A percentile compares a stretch with the other conserved stretches of the same genome.
Evolutionary conservation across 2,797 vertebrate genomes (phyloP).

Genomic region (Epinephelus malabaricus): DNA sequence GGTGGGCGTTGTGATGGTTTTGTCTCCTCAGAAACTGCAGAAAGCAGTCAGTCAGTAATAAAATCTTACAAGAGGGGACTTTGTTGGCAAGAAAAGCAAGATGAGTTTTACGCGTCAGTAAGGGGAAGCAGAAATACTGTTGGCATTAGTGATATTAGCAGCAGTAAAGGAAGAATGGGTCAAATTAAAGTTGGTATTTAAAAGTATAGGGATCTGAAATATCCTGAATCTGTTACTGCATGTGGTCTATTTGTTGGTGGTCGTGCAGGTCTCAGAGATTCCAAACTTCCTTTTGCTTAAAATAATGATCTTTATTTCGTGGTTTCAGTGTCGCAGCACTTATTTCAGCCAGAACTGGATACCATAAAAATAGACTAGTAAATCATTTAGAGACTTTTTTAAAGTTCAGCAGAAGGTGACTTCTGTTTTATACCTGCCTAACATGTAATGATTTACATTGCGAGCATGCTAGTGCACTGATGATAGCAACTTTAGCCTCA

Average conservation of each 20-base stretch:
- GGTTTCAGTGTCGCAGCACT: not conserved
- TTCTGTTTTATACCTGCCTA: too few relatives aligned
- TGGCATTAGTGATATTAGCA: not conserved
- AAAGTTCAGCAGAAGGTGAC: too few relatives aligned
- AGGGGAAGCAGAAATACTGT: not conserved
- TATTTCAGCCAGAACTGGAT: not conserved
- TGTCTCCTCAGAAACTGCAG: not conserved
- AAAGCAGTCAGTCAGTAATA: conserved; percentile 4
- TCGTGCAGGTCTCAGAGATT: not conserved
- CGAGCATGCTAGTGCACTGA: too few relatives aligned
- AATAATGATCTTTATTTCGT: not conserved
- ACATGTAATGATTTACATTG: too few relatives aligned
- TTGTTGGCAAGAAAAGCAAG: not conserved
- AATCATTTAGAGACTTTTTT: too few relatives aligned
- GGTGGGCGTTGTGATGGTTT: not conserved
- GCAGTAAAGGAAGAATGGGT: not conserved
- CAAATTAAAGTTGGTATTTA: not conserved
- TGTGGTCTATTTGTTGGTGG: too few relatives aligned
- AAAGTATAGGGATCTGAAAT: not conserved
- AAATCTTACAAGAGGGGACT: not conserved
- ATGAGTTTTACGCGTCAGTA: not conserved
- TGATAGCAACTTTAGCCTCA: too few relatives aligned
- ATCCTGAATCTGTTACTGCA: not conserved
- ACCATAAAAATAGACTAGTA: not conserved
- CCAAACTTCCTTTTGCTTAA: not conserved